Evolutionary conservation across 2,113 vertebrate genomes (phyloP).

Genomic region (Lathamus discolor): DNA sequence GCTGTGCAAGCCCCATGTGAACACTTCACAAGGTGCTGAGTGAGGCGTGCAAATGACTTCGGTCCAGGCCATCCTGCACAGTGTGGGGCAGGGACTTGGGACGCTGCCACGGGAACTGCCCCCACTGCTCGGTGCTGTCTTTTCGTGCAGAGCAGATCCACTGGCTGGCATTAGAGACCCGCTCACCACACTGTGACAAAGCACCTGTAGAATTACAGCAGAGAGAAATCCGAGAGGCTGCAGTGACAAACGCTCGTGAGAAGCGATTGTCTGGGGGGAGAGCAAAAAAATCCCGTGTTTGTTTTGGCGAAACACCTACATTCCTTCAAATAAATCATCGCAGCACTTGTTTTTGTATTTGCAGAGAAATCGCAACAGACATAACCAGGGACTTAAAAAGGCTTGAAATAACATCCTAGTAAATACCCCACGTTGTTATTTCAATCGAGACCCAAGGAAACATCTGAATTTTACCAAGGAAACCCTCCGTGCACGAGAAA

Average conservation of each 20-base stretch:
- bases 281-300: neutral
- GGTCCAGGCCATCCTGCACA: neutral
- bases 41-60: neutral
- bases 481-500: constrained; percentile 48
- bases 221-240: neutral
- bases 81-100: neutral
- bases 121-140: fast-evolving
- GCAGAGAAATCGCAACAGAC: constrained; percentile 67
- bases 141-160: neutral
- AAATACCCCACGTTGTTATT: constrained; percentile 64
- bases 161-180: neutral
- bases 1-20: neutral
- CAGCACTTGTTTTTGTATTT: constrained; percentile 59
- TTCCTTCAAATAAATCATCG: constrained; percentile 65
- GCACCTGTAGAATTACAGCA: constrained; percentile 32
- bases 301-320: constrained; percentile 58
- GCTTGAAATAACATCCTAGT: constrained; percentile 68
- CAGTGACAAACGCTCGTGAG: neutral
- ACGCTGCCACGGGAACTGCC: neutral
- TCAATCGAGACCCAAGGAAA: constrained; percentile 69
- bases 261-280: neutral
- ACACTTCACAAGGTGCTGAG: neutral
- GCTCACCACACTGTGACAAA: neutral
- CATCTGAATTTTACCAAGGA: constrained; percentile 71
- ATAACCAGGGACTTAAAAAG: constrained; percentile 58